These are phyloP conservation scores for Prinia subflava DNA, from an alignment of 2,113 vertebrate genomes.

Conservation along the genomic window DNA sequence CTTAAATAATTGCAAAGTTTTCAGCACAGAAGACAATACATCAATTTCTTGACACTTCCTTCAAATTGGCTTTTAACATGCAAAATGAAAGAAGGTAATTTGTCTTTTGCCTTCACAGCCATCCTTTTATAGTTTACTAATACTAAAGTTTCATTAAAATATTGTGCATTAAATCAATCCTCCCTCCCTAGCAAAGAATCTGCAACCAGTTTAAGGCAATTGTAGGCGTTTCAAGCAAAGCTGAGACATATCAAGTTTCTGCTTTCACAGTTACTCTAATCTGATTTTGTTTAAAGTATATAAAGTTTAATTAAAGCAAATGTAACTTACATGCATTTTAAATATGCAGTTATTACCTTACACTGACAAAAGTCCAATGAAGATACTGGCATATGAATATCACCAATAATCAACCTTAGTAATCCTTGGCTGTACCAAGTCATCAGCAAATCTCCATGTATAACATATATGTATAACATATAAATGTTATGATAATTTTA, in stretches of 20 bases:
- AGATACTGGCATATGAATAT: not conserved
- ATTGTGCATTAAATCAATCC: not conserved
- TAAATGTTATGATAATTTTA: not conserved
- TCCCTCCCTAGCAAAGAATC: not conserved
- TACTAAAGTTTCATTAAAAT: not conserved
- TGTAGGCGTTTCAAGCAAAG: not conserved
- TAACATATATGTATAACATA: not conserved
- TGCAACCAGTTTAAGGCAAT: not conserved
- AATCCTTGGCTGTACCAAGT: not conserved
- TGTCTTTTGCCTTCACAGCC: not conserved
- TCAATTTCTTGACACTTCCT: conserved; percentile 33
- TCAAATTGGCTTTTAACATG: conserved; percentile 13
- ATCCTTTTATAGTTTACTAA: not conserved
- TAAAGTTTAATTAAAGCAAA: not conserved
- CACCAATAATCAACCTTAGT: not conserved
- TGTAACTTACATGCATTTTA: not conserved
- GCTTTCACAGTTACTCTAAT: not conserved
- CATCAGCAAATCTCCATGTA: not conserved
- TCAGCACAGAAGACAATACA: conserved; percentile 19
- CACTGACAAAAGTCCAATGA: not conserved
- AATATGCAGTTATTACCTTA: not conserved
- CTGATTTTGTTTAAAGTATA: not conserved
- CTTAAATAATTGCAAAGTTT: conserved; percentile 20
- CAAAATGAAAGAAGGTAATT: conserved; percentile 1
- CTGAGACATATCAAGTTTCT: not conserved